These are phyloP conservation scores for Hedya salicella DNA, from an alignment of 2,888 invertebrate genomes.

Conservation along the genomic window DNA sequence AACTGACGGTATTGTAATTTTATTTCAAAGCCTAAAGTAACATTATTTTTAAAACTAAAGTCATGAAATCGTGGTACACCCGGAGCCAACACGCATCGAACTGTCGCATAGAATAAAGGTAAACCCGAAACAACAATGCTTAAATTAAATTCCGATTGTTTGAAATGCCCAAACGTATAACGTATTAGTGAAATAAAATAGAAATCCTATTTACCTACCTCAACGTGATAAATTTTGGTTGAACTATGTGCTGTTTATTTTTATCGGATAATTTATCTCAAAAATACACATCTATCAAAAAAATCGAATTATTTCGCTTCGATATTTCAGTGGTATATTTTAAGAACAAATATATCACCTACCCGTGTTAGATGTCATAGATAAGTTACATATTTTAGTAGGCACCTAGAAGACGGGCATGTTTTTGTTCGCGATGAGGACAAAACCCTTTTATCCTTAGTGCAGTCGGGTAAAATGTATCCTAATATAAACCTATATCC, in stretches of 20 bases:
- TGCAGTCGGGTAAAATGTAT: too few relatives aligned
- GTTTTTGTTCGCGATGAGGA: too few relatives aligned
- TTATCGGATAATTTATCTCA: not conserved
- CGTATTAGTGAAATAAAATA: slow-evolving; percentile 53
- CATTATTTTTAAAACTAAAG: not conserved
- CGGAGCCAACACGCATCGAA: not conserved
- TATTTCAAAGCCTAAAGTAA: too few relatives aligned
- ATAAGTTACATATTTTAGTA: too few relatives aligned
- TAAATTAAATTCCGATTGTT: slow-evolving; percentile 52
- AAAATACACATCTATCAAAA: not conserved
- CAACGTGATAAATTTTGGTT: not conserved
- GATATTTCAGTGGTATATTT: not conserved
- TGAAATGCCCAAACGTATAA: slow-evolving; percentile 55
- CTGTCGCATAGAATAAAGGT: slow-evolving; percentile 8
- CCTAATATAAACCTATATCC: too few relatives aligned
- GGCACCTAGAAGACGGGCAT: too few relatives aligned
- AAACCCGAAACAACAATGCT: slow-evolving; percentile 35
- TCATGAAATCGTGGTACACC: slow-evolving; percentile 1
- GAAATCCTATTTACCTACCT: not conserved
- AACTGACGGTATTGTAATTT: too few relatives aligned
- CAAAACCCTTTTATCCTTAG: too few relatives aligned
- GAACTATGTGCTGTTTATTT: not conserved
- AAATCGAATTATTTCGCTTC: not conserved
- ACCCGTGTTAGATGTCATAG: too few relatives aligned
- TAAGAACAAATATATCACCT: too few relatives aligned